These are phyloP conservation scores for Caenorhabditis becei DNA, from an alignment of 2,888 invertebrate genomes.

Conservation along the genomic window DNA sequence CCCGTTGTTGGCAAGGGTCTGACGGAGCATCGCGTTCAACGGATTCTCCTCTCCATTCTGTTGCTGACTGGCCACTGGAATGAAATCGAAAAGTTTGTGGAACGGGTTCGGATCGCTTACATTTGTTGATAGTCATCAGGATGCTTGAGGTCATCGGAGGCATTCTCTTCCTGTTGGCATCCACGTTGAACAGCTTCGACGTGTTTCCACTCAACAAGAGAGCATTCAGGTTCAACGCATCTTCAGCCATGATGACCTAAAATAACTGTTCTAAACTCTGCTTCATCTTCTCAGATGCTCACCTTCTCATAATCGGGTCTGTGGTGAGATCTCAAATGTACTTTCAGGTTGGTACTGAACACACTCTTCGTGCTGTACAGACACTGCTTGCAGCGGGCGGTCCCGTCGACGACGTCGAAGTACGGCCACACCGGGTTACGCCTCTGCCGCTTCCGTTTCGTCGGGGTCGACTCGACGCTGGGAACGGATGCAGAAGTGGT, in stretches of 20 bases:
- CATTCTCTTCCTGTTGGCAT: slow-evolving; percentile 67
- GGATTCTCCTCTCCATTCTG: slow-evolving; percentile 69
- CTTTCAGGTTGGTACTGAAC: slow-evolving; percentile 79
- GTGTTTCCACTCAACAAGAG: slow-evolving; percentile 71
- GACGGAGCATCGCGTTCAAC: slow-evolving; percentile 69
- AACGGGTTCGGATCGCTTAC: slow-evolving; percentile 47
- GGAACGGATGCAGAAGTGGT: slow-evolving; percentile 51
- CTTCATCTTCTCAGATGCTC: neutral
- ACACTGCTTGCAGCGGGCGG: slow-evolving; percentile 76
- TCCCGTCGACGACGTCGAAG: slow-evolving; percentile 75
- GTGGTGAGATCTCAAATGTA: slow-evolving; percentile 78
- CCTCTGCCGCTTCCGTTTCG: slow-evolving; percentile 76
- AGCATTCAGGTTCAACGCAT: slow-evolving; percentile 73
- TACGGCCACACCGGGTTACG: slow-evolving; percentile 79
- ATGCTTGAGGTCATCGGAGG: slow-evolving; percentile 75
- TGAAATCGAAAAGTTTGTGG: neutral
- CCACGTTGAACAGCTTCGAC: slow-evolving; percentile 64
- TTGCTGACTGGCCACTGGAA: slow-evolving; percentile 69
- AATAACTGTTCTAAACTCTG: slow-evolving; percentile 13
- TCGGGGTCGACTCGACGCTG: slow-evolving; percentile 60
- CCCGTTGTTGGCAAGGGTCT: slow-evolving; percentile 69
- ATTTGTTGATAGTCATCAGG: slow-evolving; percentile 73
- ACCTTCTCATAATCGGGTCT: slow-evolving; percentile 76
- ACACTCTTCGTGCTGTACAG: slow-evolving; percentile 78
- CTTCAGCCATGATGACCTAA: slow-evolving; percentile 77